Evolutionary conservation across 2,113 vertebrate genomes (phyloP), one percentile per base, ranked within the genome.

Genomic region (Gambusia holbrooki): DNA sequence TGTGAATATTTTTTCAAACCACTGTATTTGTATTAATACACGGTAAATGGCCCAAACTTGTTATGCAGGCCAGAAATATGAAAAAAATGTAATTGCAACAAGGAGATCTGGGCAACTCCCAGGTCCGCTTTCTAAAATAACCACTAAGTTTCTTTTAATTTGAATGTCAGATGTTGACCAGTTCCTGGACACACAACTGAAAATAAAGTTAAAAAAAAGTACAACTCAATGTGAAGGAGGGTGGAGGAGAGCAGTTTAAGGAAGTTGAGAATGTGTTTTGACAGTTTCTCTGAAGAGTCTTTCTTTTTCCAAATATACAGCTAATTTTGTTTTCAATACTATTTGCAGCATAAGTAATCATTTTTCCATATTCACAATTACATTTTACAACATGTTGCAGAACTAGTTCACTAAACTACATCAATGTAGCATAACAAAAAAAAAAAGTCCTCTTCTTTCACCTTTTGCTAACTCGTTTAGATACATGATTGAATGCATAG

Each of bases 181-280:
- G 76, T 81, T 80, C 69, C 69, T 73, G 60, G 30, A 66, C 33
- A 78, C 32, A 78, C 14, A 71, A 79, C 17, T 68, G 27, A 84
- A 80, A 84, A 82, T 51, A 79, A 73, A 60, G 11, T 3, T 4
- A 42, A 42, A 40, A 88, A 69, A 77, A 77, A 77, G 61, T 66
- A 75, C 60, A 62, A 70, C 70, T 73, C 28, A 58, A 19, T 61
- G 32, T 62, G 67, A 73, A 74, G 33, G 3, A 65, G 37, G 17
- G 22, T 0, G 3, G 67, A 73, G 51, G 51, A 58, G 51, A 7
- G 51, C 8, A 3, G 25, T 86, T 88, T 74, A 40, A 51, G 76
- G 92, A 92, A 91, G 85, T 82, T 71, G 30, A 74, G 48, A 79
- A 58, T 84, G 62, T 93, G 75, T 86, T 89, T 81, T 35, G 11